Evolutionary conservation across 2,888 invertebrate genomes (phyloP).

Genomic region (Thera obeliscata): DNA sequence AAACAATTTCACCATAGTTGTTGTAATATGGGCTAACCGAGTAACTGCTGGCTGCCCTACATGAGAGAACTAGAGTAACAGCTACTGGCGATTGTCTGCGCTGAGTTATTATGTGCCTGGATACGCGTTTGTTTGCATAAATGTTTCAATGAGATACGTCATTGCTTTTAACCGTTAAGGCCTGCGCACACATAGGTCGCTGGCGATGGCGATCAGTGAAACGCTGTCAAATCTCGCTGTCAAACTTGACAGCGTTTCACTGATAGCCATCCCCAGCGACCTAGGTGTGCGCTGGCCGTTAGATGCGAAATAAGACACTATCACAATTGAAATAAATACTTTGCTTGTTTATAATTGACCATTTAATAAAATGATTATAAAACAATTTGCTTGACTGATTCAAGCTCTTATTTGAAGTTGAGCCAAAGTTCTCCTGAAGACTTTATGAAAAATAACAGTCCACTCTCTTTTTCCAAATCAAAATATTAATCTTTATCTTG

Average conservation of each 20-base stretch:
- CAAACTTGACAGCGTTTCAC: no score
- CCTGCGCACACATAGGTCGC: no score
- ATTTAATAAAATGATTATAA: neutral
- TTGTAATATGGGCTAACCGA: constrained; percentile 39
- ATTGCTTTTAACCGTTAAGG: constrained; percentile 32
- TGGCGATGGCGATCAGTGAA: no score
- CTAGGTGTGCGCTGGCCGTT: neutral
- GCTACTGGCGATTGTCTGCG: constrained; percentile 46
- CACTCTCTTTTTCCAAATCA: no score
- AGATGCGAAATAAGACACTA: constrained; percentile 54
- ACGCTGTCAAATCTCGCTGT: no score
- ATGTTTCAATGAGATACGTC: constrained; percentile 58
- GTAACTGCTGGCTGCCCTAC: constrained; percentile 44
- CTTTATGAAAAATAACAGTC: no score
- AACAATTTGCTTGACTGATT: no score
- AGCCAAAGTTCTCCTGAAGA: no score
- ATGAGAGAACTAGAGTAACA: constrained; percentile 38
- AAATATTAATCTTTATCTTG: no score
- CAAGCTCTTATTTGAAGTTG: no score
- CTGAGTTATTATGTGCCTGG: constrained; percentile 51
- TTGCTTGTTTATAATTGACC: neutral
- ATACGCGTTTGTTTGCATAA: constrained; percentile 58
- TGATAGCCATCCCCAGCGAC: no score
- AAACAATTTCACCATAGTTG: constrained; percentile 42
- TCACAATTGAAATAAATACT: constrained; percentile 27